phyloP scores from a whole-genome alignment of 2,113 vertebrate genomes.

The Trematomus loennbergii region DNA sequence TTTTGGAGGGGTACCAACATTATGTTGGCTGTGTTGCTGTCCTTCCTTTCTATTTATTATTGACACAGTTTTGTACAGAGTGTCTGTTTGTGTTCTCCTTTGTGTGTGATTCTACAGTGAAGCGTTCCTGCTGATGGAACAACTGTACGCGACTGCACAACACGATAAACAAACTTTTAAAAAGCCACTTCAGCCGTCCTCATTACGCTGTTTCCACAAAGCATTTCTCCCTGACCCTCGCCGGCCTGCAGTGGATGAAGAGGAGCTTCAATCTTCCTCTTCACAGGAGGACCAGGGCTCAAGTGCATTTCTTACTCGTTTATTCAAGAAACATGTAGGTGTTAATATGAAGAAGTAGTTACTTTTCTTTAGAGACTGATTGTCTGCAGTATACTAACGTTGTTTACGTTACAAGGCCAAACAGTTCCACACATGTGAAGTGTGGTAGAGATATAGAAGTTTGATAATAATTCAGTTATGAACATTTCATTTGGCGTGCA shows the following conservation, averaged over 20 bases:
- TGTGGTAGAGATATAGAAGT: background rate
- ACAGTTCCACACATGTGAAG: background rate
- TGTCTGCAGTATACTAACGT: background rate
- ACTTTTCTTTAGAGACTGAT: background rate
- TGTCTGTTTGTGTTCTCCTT: too few relatives aligned
- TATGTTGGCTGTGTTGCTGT: too few relatives aligned
- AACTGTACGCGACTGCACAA: too few relatives aligned
- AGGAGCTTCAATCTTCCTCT: slow-evolving; percentile 19
- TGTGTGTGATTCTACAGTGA: too few relatives aligned
- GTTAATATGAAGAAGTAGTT: slow-evolving; percentile 16
- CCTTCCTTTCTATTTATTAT: too few relatives aligned
- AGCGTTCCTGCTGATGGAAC: too few relatives aligned
- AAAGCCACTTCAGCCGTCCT: background rate
- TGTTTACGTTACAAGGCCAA: background rate
- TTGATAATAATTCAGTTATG: background rate
- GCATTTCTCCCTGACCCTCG: slow-evolving; percentile 21
- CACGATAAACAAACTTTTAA: too few relatives aligned
- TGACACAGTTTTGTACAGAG: too few relatives aligned
- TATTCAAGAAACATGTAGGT: slow-evolving; percentile 20
- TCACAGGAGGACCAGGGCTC: slow-evolving; percentile 22
- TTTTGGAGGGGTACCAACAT: too few relatives aligned
- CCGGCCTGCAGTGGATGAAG: slow-evolving; percentile 21
- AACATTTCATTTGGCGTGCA: too few relatives aligned
- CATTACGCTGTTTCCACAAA: slow-evolving; percentile 33
- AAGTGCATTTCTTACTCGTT: slow-evolving; percentile 11